These are phyloP conservation scores for Syngnathoides biaculeatus DNA, from an alignment of 2,113 vertebrate genomes.

Conservation along the genomic window DNA sequence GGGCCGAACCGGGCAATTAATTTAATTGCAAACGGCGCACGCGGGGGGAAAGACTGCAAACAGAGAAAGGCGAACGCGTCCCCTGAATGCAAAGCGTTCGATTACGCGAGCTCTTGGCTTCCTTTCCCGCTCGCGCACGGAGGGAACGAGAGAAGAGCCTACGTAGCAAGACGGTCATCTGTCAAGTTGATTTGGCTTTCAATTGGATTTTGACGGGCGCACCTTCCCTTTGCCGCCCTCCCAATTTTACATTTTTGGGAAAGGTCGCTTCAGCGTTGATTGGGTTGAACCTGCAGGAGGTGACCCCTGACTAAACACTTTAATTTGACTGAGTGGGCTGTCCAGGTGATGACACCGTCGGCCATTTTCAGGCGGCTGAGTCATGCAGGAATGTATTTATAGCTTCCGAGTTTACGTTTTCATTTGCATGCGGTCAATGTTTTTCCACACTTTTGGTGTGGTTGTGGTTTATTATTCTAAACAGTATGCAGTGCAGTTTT, in stretches of 20 bases:
- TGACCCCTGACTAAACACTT: constrained; percentile 20
- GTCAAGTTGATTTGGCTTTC: constrained; percentile 68
- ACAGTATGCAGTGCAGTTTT: neutral
- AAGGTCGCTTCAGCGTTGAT: constrained; percentile 22
- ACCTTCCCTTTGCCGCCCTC: constrained; percentile 14
- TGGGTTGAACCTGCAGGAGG: constrained; percentile 21
- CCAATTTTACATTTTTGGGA: constrained; percentile 41
- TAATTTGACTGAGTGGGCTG: constrained; percentile 19
- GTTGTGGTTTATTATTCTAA: constrained; percentile 4
- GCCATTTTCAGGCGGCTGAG: neutral
- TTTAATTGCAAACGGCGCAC: constrained; percentile 37
- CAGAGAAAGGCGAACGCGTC: constrained; percentile 26
- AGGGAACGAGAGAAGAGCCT: constrained; percentile 56
- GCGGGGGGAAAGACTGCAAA: constrained; percentile 15
- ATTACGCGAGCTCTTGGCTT: constrained; percentile 48
- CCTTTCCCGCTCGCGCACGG: constrained; percentile 34
- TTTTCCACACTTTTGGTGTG: constrained; percentile 5
- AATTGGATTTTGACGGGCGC: constrained; percentile 50
- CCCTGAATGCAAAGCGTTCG: constrained; percentile 48
- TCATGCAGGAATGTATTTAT: neutral
- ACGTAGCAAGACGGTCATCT: constrained; percentile 49
- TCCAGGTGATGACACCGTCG: constrained; percentile 11
- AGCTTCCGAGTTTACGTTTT: neutral
- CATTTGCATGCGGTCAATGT: neutral
- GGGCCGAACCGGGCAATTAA: constrained; percentile 48